Evolutionary conservation across 1,140 invertebrate genomes (phyloP), one percentile per base, ranked within the genome.

Genomic region (Monochamus saltuarius): DNA sequence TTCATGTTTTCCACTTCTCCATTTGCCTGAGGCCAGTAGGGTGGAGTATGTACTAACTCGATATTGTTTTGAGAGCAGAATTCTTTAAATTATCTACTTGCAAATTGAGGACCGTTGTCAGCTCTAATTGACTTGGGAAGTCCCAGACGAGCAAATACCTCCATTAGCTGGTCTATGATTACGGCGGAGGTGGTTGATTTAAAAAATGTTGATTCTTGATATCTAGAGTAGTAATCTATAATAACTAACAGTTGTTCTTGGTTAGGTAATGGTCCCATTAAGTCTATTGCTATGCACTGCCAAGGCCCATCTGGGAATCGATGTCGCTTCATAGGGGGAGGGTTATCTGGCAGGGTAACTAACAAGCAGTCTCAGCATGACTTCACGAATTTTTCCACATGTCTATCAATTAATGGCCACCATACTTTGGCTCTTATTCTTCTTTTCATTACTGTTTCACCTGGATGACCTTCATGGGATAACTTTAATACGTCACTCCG

Each of bases 1-100:
- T 75, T 77, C 56, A 73, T 67, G 10, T 71, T 56, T 59, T 76
- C 73, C 0, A 75, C 72, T 46, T 74, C 66, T 7, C 74, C 74
- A 66, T 73, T 73, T 29, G 69, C 63, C 56, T 71, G 68, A 9
- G 69, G 66, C 60, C 66, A 73, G 52, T 71, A 70, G 17, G 68
- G 66, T 10, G 56, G 19, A 37, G 62, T 53, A 39, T 55, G 11
- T 17, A 39, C 40, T 38, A 68, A 47, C 9, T 45, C 54, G 8
- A 68, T 66, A 34, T 35, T 55, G 36, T 61, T 62, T 9, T 43
- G 29, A 47, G 57, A 42, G 45, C 64, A 68, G 39, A 50, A 71
- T n/a, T 65, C 40, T 37, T 58, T 51, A 45, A 74, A 73, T 45
- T 66, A 60, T 37, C 55, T 13, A 43, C 63, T 67, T 2, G 38